Evolutionary conservation across 1,140 invertebrate genomes (phyloP).

Genomic region (Zaprionus ghesquierei): DNA sequence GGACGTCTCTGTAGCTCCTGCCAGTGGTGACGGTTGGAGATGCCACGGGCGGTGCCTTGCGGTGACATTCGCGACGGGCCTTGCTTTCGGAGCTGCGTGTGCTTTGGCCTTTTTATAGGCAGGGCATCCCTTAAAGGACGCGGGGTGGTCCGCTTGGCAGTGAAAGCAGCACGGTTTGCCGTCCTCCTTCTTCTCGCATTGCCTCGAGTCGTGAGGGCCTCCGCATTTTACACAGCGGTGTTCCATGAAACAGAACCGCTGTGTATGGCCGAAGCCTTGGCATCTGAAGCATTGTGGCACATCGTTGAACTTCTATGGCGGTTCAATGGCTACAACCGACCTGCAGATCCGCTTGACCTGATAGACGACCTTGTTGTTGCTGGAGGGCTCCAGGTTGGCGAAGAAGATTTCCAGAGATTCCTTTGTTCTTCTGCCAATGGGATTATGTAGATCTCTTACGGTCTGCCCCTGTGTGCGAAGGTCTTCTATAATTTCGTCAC

Average conservation of each 20-base stretch:
- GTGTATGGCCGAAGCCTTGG: no score
- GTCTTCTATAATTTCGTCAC: no score
- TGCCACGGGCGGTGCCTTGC: neutral
- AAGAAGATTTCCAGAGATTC: neutral
- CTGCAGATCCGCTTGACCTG: neutral
- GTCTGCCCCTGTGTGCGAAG: neutral
- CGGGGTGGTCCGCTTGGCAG: neutral
- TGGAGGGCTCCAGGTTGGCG: no score
- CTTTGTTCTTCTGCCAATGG: neutral
- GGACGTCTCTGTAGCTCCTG: no score
- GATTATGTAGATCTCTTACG: neutral
- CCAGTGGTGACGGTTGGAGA: no score
- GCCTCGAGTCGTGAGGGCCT: neutral
- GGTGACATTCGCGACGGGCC: neutral
- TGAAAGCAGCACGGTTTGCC: neutral
- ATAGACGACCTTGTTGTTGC: slow-evolving; percentile 2
- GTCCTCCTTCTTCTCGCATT: neutral
- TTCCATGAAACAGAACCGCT: neutral
- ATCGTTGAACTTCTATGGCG: no score
- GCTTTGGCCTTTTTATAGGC: neutral
- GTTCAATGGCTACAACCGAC: no score
- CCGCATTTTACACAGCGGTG: neutral
- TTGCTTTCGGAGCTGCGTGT: neutral
- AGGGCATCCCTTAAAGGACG: slow-evolving; percentile 1
- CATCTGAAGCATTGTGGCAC: no score